Evolutionary conservation across 2,113 vertebrate species (phyloP), one percentile per base, ranked within the genome.

Genomic region (Limnothrissa miodon): DNA sequence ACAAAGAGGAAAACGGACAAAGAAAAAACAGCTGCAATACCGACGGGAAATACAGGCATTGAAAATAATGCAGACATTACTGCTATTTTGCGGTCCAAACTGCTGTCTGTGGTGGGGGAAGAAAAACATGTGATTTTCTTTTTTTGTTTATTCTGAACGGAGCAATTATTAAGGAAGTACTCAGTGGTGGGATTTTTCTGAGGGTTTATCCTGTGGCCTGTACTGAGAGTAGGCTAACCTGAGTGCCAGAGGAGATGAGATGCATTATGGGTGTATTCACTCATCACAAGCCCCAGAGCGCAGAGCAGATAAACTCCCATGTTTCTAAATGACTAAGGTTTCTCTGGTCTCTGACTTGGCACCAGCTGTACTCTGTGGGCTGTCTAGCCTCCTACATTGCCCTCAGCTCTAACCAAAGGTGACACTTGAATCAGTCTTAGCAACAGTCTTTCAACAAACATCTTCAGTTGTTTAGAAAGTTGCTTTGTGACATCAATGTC

Each of bases 41-140:
- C 82, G 45, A 45, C 45, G 51, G 80, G 80, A 13, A n/a, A 33
- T 48, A 74, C 79, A 84, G 53, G 56, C n/a, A 36, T 59, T 74
- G 51, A 15, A 51, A 53, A 56, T 70, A 70, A 36, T 70, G 62
- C 62, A 36, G 62, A 70, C 62, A 70, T 70, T 70, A 70, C 62
- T 70, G 62, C 62, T 33, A 36, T 70, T 70, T 70, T 36, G 25
- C 10, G 29, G 62, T 1, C 29, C 10, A 29, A 70, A 11, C 62
- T 70, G 62, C 62, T 70, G 62, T 70, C 62, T 70, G 62, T 36
- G 11, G n/a, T 29, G 56, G 62, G 6, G 21, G 53, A 13, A 70
- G 4, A 29, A 29, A 10, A 70, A 9, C 62, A 70, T 70, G 17
- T 70, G 62, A n/a, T n/a, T 36, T 29, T 36, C 17, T 70, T 70